Evolutionary conservation across 2,113 vertebrate species (phyloP).

Genomic region (Sinocyclocheilus grahami): DNA sequence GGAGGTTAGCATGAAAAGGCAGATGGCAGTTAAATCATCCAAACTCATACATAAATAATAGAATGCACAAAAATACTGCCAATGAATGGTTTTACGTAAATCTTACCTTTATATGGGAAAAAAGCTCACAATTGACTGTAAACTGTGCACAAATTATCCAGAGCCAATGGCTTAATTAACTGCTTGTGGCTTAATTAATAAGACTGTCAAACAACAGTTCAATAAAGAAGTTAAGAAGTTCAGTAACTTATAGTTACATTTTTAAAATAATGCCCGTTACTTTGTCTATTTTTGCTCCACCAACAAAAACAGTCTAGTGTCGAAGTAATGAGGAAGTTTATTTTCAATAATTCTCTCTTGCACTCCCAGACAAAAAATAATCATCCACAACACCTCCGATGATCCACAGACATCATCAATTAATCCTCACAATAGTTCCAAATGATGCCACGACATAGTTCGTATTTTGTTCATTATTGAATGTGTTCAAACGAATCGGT

Average conservation of each 20-base stretch:
- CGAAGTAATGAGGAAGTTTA: background rate
- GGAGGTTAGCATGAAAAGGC: background rate
- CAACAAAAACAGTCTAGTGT: background rate
- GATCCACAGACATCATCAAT: no score
- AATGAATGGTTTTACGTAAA: background rate
- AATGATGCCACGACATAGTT: no score
- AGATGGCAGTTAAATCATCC: constrained; percentile 11
- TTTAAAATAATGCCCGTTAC: background rate
- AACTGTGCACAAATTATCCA: background rate
- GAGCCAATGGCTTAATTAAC: background rate
- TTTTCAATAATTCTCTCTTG: background rate
- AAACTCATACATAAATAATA: background rate
- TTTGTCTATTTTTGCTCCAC: background rate
- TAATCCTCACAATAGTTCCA: no score
- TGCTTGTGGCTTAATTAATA: background rate
- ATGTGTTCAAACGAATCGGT: background rate
- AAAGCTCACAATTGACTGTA: background rate
- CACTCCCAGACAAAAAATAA: no score
- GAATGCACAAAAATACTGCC: background rate
- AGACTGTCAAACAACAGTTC: background rate
- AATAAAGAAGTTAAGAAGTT: background rate
- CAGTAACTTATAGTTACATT: background rate
- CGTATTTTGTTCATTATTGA: background rate
- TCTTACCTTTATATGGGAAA: background rate
- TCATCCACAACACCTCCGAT: no score